These are phyloP conservation scores for Leptodactylus fallax DNA, from an alignment of 2,797 vertebrate species.

Conservation along the genomic window DNA sequence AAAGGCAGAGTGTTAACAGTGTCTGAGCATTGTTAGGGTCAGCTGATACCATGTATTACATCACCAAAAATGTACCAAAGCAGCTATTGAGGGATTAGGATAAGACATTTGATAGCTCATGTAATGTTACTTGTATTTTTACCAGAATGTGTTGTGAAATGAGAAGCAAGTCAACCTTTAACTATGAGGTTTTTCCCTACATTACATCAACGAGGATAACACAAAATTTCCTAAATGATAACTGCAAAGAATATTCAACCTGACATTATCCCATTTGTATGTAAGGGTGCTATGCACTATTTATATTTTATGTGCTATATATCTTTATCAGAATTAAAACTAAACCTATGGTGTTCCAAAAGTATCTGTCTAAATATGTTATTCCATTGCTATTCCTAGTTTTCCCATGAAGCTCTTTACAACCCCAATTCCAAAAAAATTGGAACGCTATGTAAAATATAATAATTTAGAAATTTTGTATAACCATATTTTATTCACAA, in stretches of 20 bases:
- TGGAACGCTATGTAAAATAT: too few relatives aligned
- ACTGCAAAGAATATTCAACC: neutral
- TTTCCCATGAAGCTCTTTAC: neutral
- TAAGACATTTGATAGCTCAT: conserved; percentile 70
- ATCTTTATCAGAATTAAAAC: neutral
- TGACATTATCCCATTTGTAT: neutral
- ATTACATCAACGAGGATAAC: neutral
- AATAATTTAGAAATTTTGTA: too few relatives aligned
- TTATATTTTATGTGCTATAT: neutral
- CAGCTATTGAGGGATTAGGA: conserved; percentile 64
- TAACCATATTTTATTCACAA: too few relatives aligned
- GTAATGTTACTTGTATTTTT: conserved; percentile 64
- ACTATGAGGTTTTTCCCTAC: neutral
- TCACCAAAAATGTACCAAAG: conserved; percentile 65
- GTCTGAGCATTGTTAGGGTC: conserved; percentile 62
- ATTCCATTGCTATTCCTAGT: neutral
- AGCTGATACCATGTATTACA: conserved; percentile 64
- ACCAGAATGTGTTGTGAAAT: conserved; percentile 62
- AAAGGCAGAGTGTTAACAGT: conserved; percentile 67
- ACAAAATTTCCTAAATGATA: neutral
- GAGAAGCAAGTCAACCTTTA: conserved; percentile 39
- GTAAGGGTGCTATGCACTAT: too few relatives aligned
- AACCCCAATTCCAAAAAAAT: too few relatives aligned
- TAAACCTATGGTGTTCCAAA: neutral
- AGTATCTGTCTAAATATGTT: neutral